A percentile compares a stretch with the other conserved stretches of the same genome.
These are phyloP conservation scores for Lophius americanus DNA, from an alignment of 2,797 vertebrate genomes.

Conservation along the genomic window DNA sequence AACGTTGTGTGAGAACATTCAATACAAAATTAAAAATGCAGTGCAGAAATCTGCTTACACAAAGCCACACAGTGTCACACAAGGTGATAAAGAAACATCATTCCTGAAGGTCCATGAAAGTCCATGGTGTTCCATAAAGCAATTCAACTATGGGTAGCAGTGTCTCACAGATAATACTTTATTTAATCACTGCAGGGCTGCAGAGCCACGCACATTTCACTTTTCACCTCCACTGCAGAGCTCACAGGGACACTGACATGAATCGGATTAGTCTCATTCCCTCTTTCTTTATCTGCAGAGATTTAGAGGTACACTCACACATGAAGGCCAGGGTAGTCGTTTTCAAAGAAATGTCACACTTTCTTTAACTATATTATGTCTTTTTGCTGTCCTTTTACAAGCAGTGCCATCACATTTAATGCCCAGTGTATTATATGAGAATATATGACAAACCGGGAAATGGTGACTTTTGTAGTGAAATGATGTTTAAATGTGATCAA, in stretches of 20 bases:
- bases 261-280: slow-evolving; percentile 57
- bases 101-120: slow-evolving; percentile 8
- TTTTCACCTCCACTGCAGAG: slow-evolving; percentile 38
- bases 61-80: slow-evolving; percentile 8
- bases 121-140: slow-evolving; percentile 25
- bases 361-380: background rate
- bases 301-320: slow-evolving; percentile 52
- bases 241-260: slow-evolving; percentile 43
- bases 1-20: background rate
- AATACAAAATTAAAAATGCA: background rate
- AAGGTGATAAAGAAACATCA: slow-evolving; percentile 5
- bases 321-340: slow-evolving; percentile 36
- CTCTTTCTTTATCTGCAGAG: slow-evolving; percentile 54
- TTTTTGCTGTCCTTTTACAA: background rate
- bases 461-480: background rate
- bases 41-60: background rate
- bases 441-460: background rate
- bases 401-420: background rate
- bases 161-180: slow-evolving; percentile 21
- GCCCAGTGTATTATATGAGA: background rate
- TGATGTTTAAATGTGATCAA: background rate
- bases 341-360: slow-evolving; percentile 7
- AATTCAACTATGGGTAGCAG: slow-evolving; percentile 13
- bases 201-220: slow-evolving; percentile 47
- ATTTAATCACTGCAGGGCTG: slow-evolving; percentile 43